Evolutionary conservation across 1,140 invertebrate species (phyloP).

Genomic region (Drosophila lini): DNA sequence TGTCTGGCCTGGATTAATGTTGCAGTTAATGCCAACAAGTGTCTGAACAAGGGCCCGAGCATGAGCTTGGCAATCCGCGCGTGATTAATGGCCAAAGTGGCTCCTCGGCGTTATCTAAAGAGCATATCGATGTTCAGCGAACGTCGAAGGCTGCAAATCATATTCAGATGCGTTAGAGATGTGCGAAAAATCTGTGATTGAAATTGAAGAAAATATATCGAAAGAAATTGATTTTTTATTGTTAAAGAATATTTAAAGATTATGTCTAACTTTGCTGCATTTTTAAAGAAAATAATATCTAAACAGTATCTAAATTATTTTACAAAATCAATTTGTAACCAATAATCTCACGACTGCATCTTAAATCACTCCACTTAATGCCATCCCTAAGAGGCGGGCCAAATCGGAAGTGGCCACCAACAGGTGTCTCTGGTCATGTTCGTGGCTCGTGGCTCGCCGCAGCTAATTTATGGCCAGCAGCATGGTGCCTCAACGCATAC

Average conservation of each 20-base stretch:
- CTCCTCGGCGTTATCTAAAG: conserved; percentile 64
- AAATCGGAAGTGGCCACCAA: conserved; percentile 64
- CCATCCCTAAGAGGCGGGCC: not conserved
- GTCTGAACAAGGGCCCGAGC: conserved; percentile 41
- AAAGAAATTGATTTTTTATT: not conserved
- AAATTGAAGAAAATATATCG: not conserved
- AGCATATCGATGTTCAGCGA: conserved; percentile 70
- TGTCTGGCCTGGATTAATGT: conserved; percentile 28
- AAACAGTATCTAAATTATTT: too few species aligned
- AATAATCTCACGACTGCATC: too few species aligned
- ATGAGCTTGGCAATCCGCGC: conserved; percentile 49
- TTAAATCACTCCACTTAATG: not conserved
- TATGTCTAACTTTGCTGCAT: too few species aligned
- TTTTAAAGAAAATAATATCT: too few species aligned
- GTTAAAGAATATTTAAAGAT: too few species aligned
- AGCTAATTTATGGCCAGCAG: conserved; percentile 63
- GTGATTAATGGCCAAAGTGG: conserved; percentile 61
- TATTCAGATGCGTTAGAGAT: conserved; percentile 20
- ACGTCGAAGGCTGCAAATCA: conserved; percentile 58
- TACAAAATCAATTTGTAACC: not conserved
- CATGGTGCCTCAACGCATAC: conserved; percentile 13
- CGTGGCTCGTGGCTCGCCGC: conserved; percentile 25
- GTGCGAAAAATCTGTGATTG: too few species aligned
- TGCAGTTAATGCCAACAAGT: conserved; percentile 65
- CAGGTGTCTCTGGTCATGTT: conserved; percentile 40